A percentile compares a stretch with the other conserved stretches of the same genome.
Conservation (phyloP, 2,888 invertebrate genomes). For the Nebria brevicollis region DNA sequence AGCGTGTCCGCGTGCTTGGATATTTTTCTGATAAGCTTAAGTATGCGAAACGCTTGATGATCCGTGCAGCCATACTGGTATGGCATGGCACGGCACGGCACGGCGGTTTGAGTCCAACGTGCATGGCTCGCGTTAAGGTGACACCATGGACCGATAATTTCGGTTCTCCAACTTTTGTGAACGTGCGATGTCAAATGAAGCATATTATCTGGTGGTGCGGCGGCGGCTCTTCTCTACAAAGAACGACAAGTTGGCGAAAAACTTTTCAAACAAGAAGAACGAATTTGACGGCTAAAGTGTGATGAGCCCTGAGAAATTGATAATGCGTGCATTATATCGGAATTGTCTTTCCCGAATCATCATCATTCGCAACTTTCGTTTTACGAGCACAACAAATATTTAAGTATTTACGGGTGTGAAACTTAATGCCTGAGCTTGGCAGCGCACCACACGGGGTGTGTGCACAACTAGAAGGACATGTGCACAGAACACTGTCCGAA, state of each 20-base stretch:
- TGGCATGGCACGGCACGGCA: too few species aligned
- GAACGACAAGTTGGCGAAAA: not conserved
- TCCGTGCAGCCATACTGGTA: not conserved
- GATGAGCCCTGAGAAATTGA: not conserved
- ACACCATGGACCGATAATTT: not conserved
- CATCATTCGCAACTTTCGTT: not conserved
- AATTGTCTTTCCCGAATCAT: not conserved
- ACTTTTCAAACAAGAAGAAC: not conserved
- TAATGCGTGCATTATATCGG: not conserved
- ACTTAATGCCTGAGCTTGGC: not conserved
- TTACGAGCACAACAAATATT: not conserved
- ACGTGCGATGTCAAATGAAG: not conserved
- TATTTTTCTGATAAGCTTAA: slow-evolving; percentile 1
- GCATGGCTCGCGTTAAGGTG: not conserved
- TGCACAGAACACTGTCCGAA: slow-evolving; percentile 12
- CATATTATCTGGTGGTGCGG: not conserved
- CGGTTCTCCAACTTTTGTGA: not conserved
- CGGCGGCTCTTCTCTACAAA: not conserved
- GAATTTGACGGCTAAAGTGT: not conserved
- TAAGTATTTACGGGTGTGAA: not conserved
- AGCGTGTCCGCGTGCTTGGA: not conserved
- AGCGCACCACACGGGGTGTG: not conserved
- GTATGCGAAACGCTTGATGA: not conserved
- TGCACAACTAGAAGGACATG: not conserved
- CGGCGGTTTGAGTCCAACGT: not conserved